Evolutionary conservation across 53 echinoderm and acorn worm genomes (phyloP).

Genomic region (Echinometra lucunter): DNA sequence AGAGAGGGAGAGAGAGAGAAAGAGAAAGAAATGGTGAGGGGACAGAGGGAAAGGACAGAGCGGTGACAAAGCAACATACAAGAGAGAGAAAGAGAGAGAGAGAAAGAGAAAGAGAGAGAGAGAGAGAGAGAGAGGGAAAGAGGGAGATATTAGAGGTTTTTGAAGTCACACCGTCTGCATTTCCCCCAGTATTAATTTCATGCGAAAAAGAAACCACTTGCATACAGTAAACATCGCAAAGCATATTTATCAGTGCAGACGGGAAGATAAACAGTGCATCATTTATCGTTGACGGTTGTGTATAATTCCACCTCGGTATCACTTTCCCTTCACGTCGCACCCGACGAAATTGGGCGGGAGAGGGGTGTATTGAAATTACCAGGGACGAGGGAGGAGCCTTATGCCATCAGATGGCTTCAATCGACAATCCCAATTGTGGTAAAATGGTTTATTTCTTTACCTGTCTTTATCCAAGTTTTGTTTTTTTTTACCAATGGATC

Average conservation of each 20-base stretch:
- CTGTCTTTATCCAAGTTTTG: no score
- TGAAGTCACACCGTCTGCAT: neutral
- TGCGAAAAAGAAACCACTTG: constrained; percentile 21
- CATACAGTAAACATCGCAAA: neutral
- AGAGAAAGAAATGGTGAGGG: neutral
- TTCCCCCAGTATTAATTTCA: constrained; percentile 29
- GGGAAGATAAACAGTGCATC: neutral
- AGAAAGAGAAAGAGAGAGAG: neutral
- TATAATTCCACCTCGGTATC: neutral
- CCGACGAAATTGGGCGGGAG: neutral
- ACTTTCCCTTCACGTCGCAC: neutral
- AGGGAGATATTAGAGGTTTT: neutral
- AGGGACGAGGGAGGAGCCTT: no score
- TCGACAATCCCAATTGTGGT: no score
- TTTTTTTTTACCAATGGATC: no score
- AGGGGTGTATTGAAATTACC: no score
- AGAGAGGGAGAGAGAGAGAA: neutral
- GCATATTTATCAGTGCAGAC: neutral
- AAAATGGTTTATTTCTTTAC: no score
- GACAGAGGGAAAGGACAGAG: neutral
- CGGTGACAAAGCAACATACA: neutral
- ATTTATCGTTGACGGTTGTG: neutral
- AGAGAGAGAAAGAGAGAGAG: neutral
- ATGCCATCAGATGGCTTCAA: no score
- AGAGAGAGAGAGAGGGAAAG: neutral